Base-by-base conservation (phyloP, 2,888 invertebrate species). In the Leptarthrus brevirostris region DNA sequence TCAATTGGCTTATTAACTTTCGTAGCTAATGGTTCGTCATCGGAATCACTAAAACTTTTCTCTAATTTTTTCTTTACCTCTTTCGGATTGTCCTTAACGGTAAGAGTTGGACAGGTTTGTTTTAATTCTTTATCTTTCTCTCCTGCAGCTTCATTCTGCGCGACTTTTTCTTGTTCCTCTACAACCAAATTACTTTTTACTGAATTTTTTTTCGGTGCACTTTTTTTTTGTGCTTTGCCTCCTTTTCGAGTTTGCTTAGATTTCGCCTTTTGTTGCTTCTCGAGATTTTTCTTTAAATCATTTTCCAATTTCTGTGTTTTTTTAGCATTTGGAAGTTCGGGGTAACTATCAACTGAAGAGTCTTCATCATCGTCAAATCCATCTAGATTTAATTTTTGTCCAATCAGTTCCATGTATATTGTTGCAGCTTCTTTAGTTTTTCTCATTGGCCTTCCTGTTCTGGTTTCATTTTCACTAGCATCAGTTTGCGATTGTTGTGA, bases 351-450 rank as follows among this genome's bases (percentile, higher is more conserved):
- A 22, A 90, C 83, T 0, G 91, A 91, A 10, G 87, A 80, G 79
- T 88, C 88, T 79, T 90, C 90, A 30, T 89, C 90, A 76, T 89
- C 88, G 22, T 88, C 87, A 74, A 88, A 87, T 64, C 89, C 89
- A 24, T 89, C 89, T 77, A 89, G 86, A 18, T 89, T 89, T 66
- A 92, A 84, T 81, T 91, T 91, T 78, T 90, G 89, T 2, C 91
- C 91, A 58, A 92, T 86, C 76, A 92, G 88, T 80, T 92, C 92
- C 90, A 92, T 90, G 78, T 91, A 92, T 72, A 91, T 88, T 5
- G 91, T 88, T 1, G 92, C 92, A 22, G 91, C 91, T 83, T 92
- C 91, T 82, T 92, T 93, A 0, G 92, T 92, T 82, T 91, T 92
- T 36, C 92, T 86, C 8, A 89, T 87, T 0, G 91, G 91, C 47